Evolutionary conservation across 2,888 invertebrate genomes (phyloP), one percentile per base, ranked within the genome.

Genomic region (Tanypteryx hageni): DNA sequence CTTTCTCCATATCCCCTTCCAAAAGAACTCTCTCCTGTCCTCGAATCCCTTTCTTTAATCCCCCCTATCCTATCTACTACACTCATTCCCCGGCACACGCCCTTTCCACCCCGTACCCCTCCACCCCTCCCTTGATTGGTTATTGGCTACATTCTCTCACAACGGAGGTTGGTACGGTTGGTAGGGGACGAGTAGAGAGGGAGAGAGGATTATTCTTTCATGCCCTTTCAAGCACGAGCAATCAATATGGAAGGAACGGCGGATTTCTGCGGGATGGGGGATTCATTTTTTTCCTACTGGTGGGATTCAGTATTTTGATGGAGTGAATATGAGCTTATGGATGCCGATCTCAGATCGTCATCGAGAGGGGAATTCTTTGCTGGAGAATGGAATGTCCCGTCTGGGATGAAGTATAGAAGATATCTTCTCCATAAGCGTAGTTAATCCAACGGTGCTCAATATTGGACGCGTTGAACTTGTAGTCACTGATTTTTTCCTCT

Each of bases 191-290:
- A n/a, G 44, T 10, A 44, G 27, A 27, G 56, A 44, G 18, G 44
- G 16, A 27, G 14, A 61, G 86, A 61, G 86, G 58, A 86, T 86
- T 86, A 86, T 86, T 86, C 61, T 61, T 61, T 86, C 61, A 59
- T 61, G 86, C 61, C 86, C 61, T 86, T 86, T 59, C 86, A 22
- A 86, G 86, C 85, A 58, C 58, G 13, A 85, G 85, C 86, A 86
- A 86, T 86, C 86, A 86, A 86, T 86, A 85, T 86, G 86, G 61
- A n/a, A 31, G 16, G 61, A 86, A 31, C 31, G 31, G 61, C 31
- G 86, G 86, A 86, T 86, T 86, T 61, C 86, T 61, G 86, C 11
- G 86, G 61, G 59, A 61, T 31, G 82, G 82, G 31, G 7, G 27
- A 16, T 82, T 11, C 18, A 27, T 82, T 22, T 22, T 27, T 5